Evolutionary conservation across 2,888 invertebrate genomes (phyloP).

Genomic region (Heliconius charithonia): DNA sequence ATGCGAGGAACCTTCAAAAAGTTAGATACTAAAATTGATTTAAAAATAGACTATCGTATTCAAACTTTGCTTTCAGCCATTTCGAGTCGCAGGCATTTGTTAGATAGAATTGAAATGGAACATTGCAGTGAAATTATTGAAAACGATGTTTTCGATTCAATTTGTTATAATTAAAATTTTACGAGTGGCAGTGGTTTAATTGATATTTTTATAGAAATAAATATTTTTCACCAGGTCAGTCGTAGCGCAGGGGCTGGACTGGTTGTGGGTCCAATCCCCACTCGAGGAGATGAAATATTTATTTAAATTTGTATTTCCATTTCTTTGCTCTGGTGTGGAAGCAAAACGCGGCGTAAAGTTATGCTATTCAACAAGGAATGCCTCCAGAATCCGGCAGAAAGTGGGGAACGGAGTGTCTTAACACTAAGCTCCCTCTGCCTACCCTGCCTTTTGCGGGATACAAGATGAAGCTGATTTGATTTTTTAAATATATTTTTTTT

Average conservation of each 20-base stretch:
- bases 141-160: constrained; percentile 65
- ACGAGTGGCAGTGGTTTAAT: constrained; percentile 51
- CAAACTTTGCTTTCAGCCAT: constrained; percentile 74
- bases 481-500: neutral
- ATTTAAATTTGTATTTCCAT: too few species aligned
- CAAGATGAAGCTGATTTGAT: too few species aligned
- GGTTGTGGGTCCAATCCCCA: too few species aligned
- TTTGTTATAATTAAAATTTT: constrained; percentile 67
- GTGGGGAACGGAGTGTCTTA: too few species aligned
- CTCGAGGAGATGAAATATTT: too few species aligned
- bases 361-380: too few species aligned
- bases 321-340: too few species aligned
- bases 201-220: constrained; percentile 1
- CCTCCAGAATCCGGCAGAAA: too few species aligned
- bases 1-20: constrained; percentile 55
- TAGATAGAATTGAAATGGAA: constrained; percentile 59
- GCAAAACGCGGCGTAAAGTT: too few species aligned
- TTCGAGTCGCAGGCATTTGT: constrained; percentile 66
- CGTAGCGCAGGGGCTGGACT: too few species aligned
- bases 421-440: too few species aligned
- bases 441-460: too few species aligned
- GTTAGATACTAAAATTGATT: constrained; percentile 53
- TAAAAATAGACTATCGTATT: constrained; percentile 67
- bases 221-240: neutral
- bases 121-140: constrained; percentile 65